Conservation (phyloP, 1,140 invertebrate genomes). For the Lasioglossum baleicum region DNA sequence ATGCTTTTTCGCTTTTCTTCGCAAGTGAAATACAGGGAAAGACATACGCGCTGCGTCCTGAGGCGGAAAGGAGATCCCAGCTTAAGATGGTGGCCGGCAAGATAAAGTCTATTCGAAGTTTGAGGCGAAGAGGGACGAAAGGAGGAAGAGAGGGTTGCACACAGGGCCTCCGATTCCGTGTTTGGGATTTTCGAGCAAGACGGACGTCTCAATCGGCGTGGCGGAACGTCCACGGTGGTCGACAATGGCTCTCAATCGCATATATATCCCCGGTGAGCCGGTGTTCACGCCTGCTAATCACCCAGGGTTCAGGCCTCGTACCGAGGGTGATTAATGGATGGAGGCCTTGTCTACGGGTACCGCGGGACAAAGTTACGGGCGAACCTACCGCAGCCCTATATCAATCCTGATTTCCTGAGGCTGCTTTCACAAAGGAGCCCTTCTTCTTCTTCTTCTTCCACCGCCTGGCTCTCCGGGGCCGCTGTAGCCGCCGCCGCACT, state of each 20-base stretch:
- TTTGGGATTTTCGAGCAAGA: conserved; percentile 61
- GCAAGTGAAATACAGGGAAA: no score
- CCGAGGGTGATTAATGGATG: conserved; percentile 66
- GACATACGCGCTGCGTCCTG: no score
- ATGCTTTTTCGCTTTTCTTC: no score
- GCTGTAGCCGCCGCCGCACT: neutral
- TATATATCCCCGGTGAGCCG: conserved; percentile 61
- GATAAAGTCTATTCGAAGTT: neutral
- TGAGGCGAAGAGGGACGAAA: no score
- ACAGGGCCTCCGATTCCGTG: conserved; percentile 27
- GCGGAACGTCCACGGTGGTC: conserved; percentile 62
- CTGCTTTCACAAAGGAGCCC: conserved; percentile 59
- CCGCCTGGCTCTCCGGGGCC: neutral
- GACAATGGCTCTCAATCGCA: conserved; percentile 64
- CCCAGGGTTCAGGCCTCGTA: conserved; percentile 60
- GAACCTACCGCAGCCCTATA: conserved; percentile 72
- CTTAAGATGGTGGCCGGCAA: no score
- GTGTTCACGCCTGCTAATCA: conserved; percentile 71
- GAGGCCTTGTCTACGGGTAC: conserved; percentile 54
- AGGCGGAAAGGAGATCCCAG: no score
- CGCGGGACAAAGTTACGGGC: conserved; percentile 64
- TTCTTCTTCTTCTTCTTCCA: conserved; percentile 39
- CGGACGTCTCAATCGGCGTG: conserved; percentile 64
- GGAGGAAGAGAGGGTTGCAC: no score
- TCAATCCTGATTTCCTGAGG: conserved; percentile 70